Evolutionary conservation across 1,140 invertebrate genomes (phyloP), one percentile per base, ranked within the genome.

Genomic region (Drosophila kurseongensis): DNA sequence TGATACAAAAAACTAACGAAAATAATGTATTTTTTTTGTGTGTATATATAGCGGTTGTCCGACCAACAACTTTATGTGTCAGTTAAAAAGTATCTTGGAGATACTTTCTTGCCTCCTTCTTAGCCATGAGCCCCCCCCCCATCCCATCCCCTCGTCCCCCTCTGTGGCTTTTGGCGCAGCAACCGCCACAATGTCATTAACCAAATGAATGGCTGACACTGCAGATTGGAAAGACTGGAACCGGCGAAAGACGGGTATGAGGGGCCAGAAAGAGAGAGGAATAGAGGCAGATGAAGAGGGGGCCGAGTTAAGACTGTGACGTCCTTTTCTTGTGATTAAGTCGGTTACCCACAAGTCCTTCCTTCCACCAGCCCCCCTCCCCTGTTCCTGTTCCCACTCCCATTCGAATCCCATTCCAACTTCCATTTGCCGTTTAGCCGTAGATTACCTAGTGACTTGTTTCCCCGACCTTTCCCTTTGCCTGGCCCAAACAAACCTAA

Each of bases 301-400:
- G 47, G 41, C 23, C 23, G 10, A 40, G 66, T 36, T 35, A 38
- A 40, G 52, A 57, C 55, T 65, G 52, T 65, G 69, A 56, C 61
- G 75, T 88, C 76, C 79, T 83, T 88, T 88, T 83, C 83, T 89
- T 88, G 84, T 88, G 83, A 88, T 88, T 88, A 88, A 88, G 83
- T 89, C 58, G 67, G 71, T 66, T 88, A 51, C 57, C 65, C 80
- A 35, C 29, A 13, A 58, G 29, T 42, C 42, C 3, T 12, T 14
- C 41, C 55, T 47, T 29, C 12, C 18, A 2, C 10, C 27, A 7
- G 27, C n/a, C 13, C 10, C 10, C 7, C 13, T 14, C 57, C 36
- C 27, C 51, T 6, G n/a, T 29, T 6, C 7, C 29, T 38, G 44
- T 18, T n/a, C 4, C 40, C 51, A 57, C n/a, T 72, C 51, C 40